Evolutionary conservation across 2,797 vertebrate species (phyloP), one percentile per base, ranked within the genome.

Genomic region (Eutrigla gurnardus): DNA sequence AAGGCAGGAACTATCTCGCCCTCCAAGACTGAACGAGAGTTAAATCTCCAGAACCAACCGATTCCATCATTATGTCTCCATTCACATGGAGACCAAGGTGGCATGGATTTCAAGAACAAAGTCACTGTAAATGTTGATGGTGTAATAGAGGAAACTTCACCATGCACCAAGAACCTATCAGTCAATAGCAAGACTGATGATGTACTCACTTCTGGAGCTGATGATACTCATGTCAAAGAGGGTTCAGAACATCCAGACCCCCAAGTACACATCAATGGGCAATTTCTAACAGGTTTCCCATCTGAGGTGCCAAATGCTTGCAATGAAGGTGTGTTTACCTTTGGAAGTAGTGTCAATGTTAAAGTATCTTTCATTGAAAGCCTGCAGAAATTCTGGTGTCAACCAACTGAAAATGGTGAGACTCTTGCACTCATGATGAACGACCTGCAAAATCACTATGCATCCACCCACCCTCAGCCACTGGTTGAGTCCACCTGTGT

Each of bases 361-460:
- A 81, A 86, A 35, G 90, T 98, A 40, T 95, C 96, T 0, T 93
- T 81, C 32, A 58, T 94, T 46, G 94, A 96, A 88, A 94, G 75
- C 69, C 94, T 90, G 14, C 81, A 95, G 52, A 90, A 81, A 57
- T 97, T 97, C 85, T 97, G 97, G 96, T 97, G 97, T 82, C 96
- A 96, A 59, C 77, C 92, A 69, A 87, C 78, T 67, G 86, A 87
- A 77, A 93, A 89, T 49, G 53, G 18, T 0, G 58, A 80, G 13
- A 81, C 80, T 12, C 89, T 98, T 35, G 60, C 73, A 46, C 52
- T 47, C 0, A 73, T 98, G 15, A 97, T 96, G 96, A 61, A 86
- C 61, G 82, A 94, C 54, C 94, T 98, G 63, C 96, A 97, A 75
- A 77, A 66, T 49, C 59, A 83, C 43, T 90, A 86, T 35, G 47